Evolutionary conservation across 1,140 invertebrate genomes (phyloP), one percentile per base, ranked within the genome.

Genomic region (Drosophila carrolli): DNA sequence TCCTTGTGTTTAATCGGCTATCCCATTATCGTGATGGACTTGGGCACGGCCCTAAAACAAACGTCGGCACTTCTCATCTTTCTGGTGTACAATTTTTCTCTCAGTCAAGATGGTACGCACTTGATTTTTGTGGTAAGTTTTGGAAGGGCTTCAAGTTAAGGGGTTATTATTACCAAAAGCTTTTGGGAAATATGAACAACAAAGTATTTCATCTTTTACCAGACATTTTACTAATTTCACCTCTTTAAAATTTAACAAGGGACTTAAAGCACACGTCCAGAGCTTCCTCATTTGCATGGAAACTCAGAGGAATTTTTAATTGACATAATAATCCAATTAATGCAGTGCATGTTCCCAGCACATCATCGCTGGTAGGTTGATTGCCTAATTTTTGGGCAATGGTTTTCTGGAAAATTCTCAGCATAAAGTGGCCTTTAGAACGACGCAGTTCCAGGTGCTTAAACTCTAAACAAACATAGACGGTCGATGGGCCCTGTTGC

Each of bases 1-100:
- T 83, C 77, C 14, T 90, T 84, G 27, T 88, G 86, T 40, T 50
- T 90, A 16, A 68, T 90, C 82, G 80, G 32, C 16, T 75, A 75
- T 38, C 75, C 86, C n/a, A 84, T 91, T 77, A 65, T 83, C 8
- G 81, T 78, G 80, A 76, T 88, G 9, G 68, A 72, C 54, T 6
- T 84, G 47, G 68, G 68, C 11, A 44, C 65, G 10, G 61, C 82
- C 5, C 54, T 76, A 16, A 86, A 90, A 19, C 86, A 86, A 35
- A 76, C 62, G 7, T 44, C 88, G 5, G 88, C 80, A 1, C 57
- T 91, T 19, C 2, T 62, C 1, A 7, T 62, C 10, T 83, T 83
- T 32, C 3, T 83, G 11, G 13, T 71, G 0, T 79, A 83, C 4
- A 66, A 61, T 10, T 46, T 78, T 4, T 59, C 57, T 4, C 83